A percentile compares a stretch with the other conserved stretches of the same genome.
phyloP scores from a whole-genome alignment of 2,797 vertebrate genomes.

The Paramormyrops hopkinsi region DNA sequence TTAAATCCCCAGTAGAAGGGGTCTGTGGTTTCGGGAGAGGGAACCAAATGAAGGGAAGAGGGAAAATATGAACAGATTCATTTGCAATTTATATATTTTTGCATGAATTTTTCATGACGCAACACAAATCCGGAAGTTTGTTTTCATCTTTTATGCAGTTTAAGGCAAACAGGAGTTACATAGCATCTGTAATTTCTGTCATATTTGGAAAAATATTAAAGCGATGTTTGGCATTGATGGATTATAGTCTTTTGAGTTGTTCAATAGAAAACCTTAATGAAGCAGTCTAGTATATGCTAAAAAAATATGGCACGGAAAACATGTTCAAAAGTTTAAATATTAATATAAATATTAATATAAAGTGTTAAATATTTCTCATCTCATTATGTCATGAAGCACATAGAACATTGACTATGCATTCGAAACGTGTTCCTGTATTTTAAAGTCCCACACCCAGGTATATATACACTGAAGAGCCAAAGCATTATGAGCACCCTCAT shows the following conservation, averaged over 20 bases:
- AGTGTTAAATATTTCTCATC: background rate
- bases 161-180: background rate
- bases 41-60: background rate
- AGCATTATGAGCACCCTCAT: background rate
- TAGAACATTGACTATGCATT: background rate
- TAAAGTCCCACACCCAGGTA: background rate
- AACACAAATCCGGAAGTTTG: background rate
- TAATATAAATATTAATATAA: no score
- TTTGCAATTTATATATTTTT: constrained; percentile 18
- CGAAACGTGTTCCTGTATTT: background rate
- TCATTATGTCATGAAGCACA: background rate
- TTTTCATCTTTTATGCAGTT: constrained; percentile 4
- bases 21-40: background rate
- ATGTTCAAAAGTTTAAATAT: background rate
- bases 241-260: background rate
- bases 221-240: background rate
- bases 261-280: background rate
- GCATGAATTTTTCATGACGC: constrained; percentile 11
- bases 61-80: background rate
- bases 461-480: background rate
- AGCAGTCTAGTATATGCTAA: background rate
- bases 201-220: background rate
- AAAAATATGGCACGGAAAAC: background rate
- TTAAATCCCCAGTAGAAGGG: background rate
- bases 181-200: background rate